These are phyloP conservation scores for Eupithecia insigniata DNA, from an alignment of 2,888 invertebrate species.

Conservation along the genomic window DNA sequence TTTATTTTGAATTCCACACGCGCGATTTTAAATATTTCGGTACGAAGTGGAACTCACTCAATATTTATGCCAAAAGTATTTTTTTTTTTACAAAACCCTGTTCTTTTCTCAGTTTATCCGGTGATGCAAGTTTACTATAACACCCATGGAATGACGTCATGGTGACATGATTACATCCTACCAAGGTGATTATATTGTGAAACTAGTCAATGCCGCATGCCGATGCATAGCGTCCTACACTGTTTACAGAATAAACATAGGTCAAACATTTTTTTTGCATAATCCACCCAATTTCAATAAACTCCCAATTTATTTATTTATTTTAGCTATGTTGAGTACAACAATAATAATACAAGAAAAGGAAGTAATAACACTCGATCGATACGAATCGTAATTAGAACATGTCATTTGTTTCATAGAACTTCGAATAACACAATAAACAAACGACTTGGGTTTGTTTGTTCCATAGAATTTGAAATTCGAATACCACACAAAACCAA, in stretches of 20 bases:
- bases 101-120: slow-evolving; percentile 13
- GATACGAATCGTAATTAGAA: not conserved
- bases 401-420: slow-evolving; percentile 1
- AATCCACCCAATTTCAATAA: not conserved
- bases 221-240: slow-evolving; percentile 40
- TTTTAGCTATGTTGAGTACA: not conserved
- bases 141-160: slow-evolving; percentile 43
- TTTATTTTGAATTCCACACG: not conserved
- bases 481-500: not conserved
- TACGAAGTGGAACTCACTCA: not conserved
- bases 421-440: not conserved
- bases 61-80: not conserved
- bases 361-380: not conserved
- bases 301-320: too few relatives aligned
- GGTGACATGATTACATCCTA: slow-evolving; percentile 41
- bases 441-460: not conserved
- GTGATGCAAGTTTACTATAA: slow-evolving; percentile 48
- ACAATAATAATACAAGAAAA: not conserved
- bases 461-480: not conserved
- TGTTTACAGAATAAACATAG: slow-evolving; percentile 16
- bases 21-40: not conserved
- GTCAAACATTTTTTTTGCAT: not conserved
- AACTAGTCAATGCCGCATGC: slow-evolving; percentile 41
- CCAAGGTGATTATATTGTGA: slow-evolving; percentile 47
- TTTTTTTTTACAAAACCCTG: not conserved